These are phyloP conservation scores for Octonoba sinensis DNA, from an alignment of 2,888 invertebrate genomes.

Conservation along the genomic window DNA sequence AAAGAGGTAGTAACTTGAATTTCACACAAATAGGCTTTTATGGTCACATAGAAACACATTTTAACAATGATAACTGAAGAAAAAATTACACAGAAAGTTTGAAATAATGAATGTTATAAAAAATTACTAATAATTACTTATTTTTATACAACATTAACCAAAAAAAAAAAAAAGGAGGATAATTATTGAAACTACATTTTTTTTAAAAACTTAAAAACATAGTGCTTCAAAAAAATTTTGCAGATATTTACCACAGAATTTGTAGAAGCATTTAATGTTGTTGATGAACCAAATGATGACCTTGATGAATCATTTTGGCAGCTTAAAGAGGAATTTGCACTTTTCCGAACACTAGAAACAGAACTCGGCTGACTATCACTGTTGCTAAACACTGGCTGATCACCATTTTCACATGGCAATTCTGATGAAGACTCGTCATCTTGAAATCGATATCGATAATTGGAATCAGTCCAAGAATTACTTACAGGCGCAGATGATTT, in stretches of 20 bases:
- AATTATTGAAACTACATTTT: no score
- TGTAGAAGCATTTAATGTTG: slow-evolving; percentile 28
- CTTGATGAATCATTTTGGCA: slow-evolving; percentile 34
- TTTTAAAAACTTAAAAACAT: no score
- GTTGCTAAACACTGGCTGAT: slow-evolving; percentile 18
- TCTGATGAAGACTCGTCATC: slow-evolving; percentile 18
- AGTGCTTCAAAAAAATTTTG: no score
- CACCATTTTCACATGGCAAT: slow-evolving; percentile 31
- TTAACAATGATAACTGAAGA: no score
- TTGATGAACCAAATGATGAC: slow-evolving; percentile 25
- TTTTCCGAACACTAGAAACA: slow-evolving; percentile 15
- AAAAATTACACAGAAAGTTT: no score
- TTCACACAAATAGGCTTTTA: no score
- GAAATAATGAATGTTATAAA: no score
- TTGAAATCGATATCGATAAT: slow-evolving; percentile 14
- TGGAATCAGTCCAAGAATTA: slow-evolving; percentile 50
- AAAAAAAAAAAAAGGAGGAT: no score
- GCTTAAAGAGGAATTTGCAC: slow-evolving; percentile 29
- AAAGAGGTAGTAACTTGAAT: background rate
- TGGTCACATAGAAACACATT: no score
- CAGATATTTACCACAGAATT: slow-evolving; percentile 42
- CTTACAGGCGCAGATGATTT: slow-evolving; percentile 46
- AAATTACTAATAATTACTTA: no score
- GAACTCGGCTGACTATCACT: slow-evolving; percentile 16
- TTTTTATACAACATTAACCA: no score